phyloP scores from a whole-genome alignment of 2,797 vertebrate species.

The Dromococcyx pavoninus region DNA sequence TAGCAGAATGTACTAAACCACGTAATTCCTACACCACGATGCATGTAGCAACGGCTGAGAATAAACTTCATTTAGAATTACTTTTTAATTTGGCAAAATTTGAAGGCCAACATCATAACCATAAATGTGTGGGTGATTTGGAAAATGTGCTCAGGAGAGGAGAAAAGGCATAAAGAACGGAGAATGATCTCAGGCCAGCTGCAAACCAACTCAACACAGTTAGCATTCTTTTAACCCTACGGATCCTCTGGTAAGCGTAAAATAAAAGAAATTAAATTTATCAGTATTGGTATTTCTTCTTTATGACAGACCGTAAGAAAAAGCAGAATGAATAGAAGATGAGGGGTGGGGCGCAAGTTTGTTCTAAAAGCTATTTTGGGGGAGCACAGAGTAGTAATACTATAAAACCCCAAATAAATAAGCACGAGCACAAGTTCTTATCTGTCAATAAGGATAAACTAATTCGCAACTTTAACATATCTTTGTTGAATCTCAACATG shows the following conservation, averaged over 20 bases:
- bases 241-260: background rate
- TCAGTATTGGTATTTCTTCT: background rate
- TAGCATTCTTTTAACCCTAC: background rate
- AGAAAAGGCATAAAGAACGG: background rate
- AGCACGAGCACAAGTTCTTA: background rate
- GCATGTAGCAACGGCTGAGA: background rate
- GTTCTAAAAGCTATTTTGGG: background rate
- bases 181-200: background rate
- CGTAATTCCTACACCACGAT: background rate
- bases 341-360: background rate
- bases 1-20: background rate
- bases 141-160: background rate
- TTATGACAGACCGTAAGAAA: background rate
- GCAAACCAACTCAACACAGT: background rate
- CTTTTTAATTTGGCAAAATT: background rate
- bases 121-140: background rate
- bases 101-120: background rate
- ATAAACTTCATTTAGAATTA: background rate
- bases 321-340: background rate
- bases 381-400: background rate
- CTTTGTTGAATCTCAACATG: background rate
- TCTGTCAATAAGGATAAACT: background rate
- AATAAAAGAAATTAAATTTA: background rate
- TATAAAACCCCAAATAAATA: background rate
- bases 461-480: background rate